Evolutionary conservation across 1,140 invertebrate genomes (phyloP).

Genomic region (Thalassaphorura encarpata): DNA sequence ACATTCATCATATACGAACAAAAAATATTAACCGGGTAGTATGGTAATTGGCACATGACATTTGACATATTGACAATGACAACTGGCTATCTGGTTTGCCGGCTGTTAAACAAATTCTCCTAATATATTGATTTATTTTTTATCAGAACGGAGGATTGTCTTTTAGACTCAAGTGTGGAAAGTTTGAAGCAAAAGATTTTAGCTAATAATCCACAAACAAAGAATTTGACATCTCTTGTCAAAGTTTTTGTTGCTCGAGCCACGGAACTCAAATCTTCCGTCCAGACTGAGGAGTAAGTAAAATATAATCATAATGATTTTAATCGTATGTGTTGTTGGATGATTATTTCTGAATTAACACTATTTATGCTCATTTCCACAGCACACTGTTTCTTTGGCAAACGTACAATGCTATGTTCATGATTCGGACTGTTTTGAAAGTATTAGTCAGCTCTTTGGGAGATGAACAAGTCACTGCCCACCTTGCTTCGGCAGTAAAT

Average conservation of each 20-base stretch:
- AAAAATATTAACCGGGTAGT: too few relatives aligned
- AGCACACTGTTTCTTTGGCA: constrained; percentile 91
- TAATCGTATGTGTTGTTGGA: constrained; percentile 13
- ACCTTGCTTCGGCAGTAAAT: not conserved
- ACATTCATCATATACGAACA: too few relatives aligned
- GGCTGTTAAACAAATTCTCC: too few relatives aligned
- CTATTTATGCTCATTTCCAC: too few relatives aligned
- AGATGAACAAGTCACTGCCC: too few relatives aligned
- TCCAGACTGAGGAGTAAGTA: constrained; percentile 73
- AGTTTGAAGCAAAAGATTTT: constrained; percentile 59
- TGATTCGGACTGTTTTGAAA: constrained; percentile 77
- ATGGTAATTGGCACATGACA: too few relatives aligned
- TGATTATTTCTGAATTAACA: constrained; percentile 11
- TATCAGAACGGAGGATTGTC: constrained; percentile 63
- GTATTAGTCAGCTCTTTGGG: constrained; percentile 72
- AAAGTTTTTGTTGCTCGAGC: constrained; percentile 69
- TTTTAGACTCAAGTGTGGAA: constrained; percentile 66
- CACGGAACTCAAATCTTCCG: constrained; percentile 64
- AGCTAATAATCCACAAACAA: constrained; percentile 68
- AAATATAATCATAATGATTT: not conserved
- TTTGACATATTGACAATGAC: too few relatives aligned
- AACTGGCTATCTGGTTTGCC: too few relatives aligned
- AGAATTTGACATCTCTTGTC: constrained; percentile 77
- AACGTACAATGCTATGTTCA: constrained; percentile 85
- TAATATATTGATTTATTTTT: too few relatives aligned